These are phyloP conservation scores for Amblyteles armatorius DNA, from an alignment of 2,888 invertebrate species.

Conservation along the genomic window DNA sequence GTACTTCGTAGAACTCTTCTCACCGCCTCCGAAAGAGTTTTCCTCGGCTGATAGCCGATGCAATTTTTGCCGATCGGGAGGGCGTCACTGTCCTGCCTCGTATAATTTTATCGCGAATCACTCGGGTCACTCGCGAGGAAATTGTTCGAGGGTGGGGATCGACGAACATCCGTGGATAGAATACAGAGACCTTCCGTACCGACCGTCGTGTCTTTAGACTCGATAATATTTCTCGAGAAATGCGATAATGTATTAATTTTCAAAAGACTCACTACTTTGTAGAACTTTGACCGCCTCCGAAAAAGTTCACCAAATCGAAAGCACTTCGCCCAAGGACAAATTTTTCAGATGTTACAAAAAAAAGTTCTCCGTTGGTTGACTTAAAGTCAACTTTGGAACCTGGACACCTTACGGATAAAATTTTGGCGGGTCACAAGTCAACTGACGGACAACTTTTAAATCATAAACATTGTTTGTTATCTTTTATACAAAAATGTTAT, in stretches of 20 bases:
- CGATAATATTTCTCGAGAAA: too few species aligned
- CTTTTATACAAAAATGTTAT: too few species aligned
- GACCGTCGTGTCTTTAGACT: not conserved
- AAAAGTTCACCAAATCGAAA: not conserved
- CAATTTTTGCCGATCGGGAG: not conserved
- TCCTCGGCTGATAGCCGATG: not conserved
- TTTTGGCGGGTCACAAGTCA: too few species aligned
- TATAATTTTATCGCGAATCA: too few species aligned
- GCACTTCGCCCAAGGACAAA: too few species aligned
- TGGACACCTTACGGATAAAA: too few species aligned
- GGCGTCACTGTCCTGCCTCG: constrained; percentile 14
- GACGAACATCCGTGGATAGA: not conserved
- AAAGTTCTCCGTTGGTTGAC: too few species aligned
- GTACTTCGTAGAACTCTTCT: not conserved
- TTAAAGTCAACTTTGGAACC: too few species aligned
- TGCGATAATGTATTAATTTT: not conserved
- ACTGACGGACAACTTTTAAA: too few species aligned
- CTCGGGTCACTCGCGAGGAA: too few species aligned
- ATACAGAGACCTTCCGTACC: not conserved
- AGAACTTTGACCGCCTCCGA: not conserved
- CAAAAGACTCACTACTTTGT: not conserved
- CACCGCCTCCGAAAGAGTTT: not conserved
- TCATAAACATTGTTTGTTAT: too few species aligned
- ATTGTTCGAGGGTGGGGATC: not conserved
- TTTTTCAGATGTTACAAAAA: too few species aligned